phyloP scores from a whole-genome alignment of 2,797 vertebrate species.

The Dryobates pubescens region DNA sequence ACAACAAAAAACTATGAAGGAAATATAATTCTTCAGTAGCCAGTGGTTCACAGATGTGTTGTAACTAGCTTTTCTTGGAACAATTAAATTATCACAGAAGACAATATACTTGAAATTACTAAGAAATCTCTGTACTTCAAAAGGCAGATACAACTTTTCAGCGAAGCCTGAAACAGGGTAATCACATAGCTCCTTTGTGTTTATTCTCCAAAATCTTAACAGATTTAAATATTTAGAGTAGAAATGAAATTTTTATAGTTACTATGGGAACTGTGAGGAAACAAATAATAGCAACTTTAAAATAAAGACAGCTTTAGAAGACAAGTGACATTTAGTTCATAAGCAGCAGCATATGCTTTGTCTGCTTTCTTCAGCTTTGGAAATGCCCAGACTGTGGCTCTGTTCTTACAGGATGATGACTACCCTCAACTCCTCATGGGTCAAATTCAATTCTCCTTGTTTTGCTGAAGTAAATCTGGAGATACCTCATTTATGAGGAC shows the following conservation, averaged over 20 bases:
- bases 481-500: neutral
- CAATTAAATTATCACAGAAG: neutral
- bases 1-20: neutral
- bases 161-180: accelerated
- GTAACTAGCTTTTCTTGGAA: neutral
- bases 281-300: slow-evolving; percentile 5
- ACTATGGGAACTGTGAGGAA: neutral
- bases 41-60: neutral
- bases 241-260: slow-evolving; percentile 52
- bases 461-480: neutral
- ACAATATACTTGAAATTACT: neutral
- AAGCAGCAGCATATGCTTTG: neutral
- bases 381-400: neutral
- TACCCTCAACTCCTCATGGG: neutral
- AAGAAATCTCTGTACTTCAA: neutral
- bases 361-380: neutral
- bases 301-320: slow-evolving; percentile 20
- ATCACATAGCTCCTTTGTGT: neutral
- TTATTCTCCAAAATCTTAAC: slow-evolving; percentile 30
- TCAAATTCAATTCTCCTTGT: neutral
- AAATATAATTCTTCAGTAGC: neutral
- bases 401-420: neutral
- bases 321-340: slow-evolving; percentile 44
- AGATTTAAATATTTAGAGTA: slow-evolving; percentile 62
- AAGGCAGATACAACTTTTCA: neutral